These are phyloP conservation scores for Chelidonichthys spinosus DNA, from an alignment of 2,797 vertebrate genomes.

Conservation along the genomic window DNA sequence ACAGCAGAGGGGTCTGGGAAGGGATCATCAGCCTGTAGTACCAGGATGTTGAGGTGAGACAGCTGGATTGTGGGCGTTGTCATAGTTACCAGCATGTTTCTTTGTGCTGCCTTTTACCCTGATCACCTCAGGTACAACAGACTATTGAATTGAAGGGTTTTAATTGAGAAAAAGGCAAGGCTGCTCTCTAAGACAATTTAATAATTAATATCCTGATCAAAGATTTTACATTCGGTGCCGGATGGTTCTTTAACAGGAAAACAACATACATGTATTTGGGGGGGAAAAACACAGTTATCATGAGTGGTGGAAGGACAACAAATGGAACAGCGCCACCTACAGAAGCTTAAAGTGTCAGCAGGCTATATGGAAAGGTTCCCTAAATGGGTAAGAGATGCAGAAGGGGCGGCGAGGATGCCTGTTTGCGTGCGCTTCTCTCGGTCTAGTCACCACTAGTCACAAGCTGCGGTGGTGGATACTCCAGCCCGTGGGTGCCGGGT, in stretches of 20 bases:
- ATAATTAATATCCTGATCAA: background rate
- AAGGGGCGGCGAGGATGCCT: background rate
- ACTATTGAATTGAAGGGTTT: background rate
- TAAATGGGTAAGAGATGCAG: background rate
- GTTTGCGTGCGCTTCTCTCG: conserved; percentile 4
- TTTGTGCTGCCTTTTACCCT: background rate
- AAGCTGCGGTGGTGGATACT: conserved; percentile 19
- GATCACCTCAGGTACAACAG: background rate
- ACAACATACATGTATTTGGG: background rate
- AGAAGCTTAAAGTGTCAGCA: background rate
- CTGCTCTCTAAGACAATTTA: background rate
- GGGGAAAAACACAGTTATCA: background rate
- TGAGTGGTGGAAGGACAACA: background rate
- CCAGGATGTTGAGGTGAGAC: background rate
- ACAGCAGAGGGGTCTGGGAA: conserved; percentile 10
- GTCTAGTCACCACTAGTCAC: background rate
- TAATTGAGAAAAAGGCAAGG: background rate
- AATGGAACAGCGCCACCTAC: background rate
- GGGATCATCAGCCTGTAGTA: conserved; percentile 4
- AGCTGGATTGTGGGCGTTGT: background rate
- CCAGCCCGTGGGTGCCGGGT: conserved; percentile 36
- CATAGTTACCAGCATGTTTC: background rate
- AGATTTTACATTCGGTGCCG: background rate
- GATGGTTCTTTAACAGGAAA: background rate
- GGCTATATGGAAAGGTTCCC: too few relatives aligned